Percentiles rank a stretch among this genome's conserved stretches.
phyloP scores from a whole-genome alignment of 2,888 invertebrate species.

The Meiosimyza platycephala region DNA sequence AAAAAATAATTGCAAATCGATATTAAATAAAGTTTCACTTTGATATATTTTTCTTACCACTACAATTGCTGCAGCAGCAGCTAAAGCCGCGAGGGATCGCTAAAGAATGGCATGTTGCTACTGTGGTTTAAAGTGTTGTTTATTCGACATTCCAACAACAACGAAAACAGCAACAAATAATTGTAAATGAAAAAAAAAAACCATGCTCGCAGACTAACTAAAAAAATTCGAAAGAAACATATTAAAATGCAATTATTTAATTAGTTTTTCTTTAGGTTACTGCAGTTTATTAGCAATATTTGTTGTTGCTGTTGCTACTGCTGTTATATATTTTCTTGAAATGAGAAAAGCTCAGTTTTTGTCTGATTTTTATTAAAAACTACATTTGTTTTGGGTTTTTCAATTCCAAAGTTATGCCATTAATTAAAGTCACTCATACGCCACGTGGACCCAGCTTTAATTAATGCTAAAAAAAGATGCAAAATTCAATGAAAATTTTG shows the following conservation, averaged over 20 bases:
- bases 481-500: not conserved
- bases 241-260: conserved; percentile 34
- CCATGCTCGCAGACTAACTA: not conserved
- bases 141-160: conserved; percentile 37
- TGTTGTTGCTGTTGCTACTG: conserved; percentile 17
- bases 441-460: not conserved
- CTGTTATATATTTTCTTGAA: conserved; percentile 6
- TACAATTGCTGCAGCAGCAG: not conserved
- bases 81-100: conserved; percentile 25
- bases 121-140: conserved; percentile 28
- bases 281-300: not conserved
- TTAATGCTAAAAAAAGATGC: not conserved
- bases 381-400: not conserved
- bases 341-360: not conserved
- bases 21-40: not conserved
- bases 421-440: conserved; percentile 13
- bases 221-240: conserved; percentile 12
- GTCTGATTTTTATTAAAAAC: not conserved
- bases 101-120: conserved; percentile 18
- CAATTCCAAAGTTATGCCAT: conserved; percentile 14
- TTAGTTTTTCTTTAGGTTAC: conserved; percentile 20
- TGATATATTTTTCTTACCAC: too few species aligned
- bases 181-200: conserved; percentile 31
- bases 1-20: too few species aligned
- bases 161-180: conserved; percentile 22